These are phyloP conservation scores for Steinernema khuongi DNA, from an alignment of 1,140 invertebrate species.

Conservation along the genomic window DNA sequence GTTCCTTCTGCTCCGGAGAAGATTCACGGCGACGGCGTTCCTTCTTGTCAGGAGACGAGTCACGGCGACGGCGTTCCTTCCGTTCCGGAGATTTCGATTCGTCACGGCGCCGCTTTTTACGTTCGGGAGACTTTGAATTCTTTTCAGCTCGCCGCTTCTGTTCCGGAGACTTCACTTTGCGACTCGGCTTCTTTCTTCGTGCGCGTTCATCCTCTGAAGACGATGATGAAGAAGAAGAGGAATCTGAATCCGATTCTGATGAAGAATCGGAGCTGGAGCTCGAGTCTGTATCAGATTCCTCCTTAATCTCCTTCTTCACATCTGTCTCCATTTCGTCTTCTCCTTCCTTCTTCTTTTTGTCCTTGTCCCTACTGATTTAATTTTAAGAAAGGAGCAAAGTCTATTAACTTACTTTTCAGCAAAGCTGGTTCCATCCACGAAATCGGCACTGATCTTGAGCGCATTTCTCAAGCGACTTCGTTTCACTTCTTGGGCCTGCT, in stretches of 20 bases:
- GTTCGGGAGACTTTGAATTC: background rate
- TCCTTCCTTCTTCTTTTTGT: slow-evolving; percentile 24
- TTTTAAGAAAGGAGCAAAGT: background rate
- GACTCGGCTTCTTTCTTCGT: background rate
- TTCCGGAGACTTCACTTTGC: background rate
- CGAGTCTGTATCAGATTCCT: background rate
- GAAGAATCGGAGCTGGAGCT: background rate
- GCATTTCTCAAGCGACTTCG: slow-evolving; percentile 47
- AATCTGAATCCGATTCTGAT: slow-evolving; percentile 14
- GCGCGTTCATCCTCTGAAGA: slow-evolving; percentile 11
- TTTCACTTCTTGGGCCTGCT: slow-evolving; percentile 44
- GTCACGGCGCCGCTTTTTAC: background rate
- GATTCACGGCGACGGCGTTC: background rate
- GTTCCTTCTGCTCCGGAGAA: background rate
- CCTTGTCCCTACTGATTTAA: no score
- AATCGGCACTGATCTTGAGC: slow-evolving; percentile 46
- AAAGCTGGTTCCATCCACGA: slow-evolving; percentile 44
- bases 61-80: background rate
- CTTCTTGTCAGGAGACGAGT: background rate
- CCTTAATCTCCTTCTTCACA: background rate
- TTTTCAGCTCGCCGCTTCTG: background rate
- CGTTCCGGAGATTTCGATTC: background rate
- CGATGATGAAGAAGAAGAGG: slow-evolving; percentile 18
- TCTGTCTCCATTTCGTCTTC: background rate
- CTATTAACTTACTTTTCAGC: background rate